A percentile compares a stretch with the other conserved stretches of the same genome.
phyloP scores from a whole-genome alignment of 1,140 invertebrate species.

The Aphelinus atriplicis region DNA sequence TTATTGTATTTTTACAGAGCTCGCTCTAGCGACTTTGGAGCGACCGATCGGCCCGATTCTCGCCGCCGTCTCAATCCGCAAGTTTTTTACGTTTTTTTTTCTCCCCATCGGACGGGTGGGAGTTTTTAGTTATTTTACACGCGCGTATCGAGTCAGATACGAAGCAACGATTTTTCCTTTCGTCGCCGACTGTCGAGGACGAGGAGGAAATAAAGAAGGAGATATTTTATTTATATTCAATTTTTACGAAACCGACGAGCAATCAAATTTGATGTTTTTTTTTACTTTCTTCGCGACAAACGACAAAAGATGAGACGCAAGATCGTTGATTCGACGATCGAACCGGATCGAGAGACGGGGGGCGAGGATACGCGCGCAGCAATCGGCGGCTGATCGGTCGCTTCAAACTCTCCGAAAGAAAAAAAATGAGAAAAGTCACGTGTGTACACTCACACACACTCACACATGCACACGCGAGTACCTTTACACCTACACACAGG shows the following conservation, averaged over 20 bases:
- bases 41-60: neutral
- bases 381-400: slow-evolving; percentile 35
- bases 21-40: too few relatives aligned
- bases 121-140: too few relatives aligned
- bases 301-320: neutral
- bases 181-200: too few relatives aligned
- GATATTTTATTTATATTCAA: neutral
- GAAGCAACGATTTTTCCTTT: too few relatives aligned
- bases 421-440: neutral
- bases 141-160: too few relatives aligned
- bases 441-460: slow-evolving; percentile 6
- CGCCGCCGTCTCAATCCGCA: slow-evolving; percentile 13
- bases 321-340: slow-evolving; percentile 12
- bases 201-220: neutral
- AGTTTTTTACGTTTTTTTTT: neutral
- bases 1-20: too few relatives aligned
- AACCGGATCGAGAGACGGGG: slow-evolving; percentile 37
- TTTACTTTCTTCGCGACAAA: slow-evolving; percentile 24
- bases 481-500: too few relatives aligned
- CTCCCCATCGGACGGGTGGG: too few relatives aligned
- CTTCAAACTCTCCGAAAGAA: slow-evolving; percentile 39
- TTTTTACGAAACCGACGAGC: neutral
- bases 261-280: neutral
- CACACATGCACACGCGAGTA: slow-evolving; percentile 23
- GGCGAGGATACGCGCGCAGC: neutral